Evolutionary conservation across 1,140 invertebrate species (phyloP).

Genomic region (Eubasilissa regina): DNA sequence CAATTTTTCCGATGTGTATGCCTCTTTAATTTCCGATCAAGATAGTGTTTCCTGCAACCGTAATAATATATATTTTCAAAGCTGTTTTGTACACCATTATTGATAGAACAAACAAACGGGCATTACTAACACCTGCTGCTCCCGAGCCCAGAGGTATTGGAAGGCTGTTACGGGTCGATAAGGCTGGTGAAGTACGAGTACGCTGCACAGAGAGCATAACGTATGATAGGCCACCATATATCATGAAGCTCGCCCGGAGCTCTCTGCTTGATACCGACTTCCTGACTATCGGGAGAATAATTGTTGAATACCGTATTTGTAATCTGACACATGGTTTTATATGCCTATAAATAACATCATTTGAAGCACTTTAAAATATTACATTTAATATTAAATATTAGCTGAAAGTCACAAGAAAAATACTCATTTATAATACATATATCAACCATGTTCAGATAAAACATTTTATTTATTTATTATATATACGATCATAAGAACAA

Average conservation of each 20-base stretch:
- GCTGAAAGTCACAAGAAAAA: too few relatives aligned
- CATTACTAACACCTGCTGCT: conserved; percentile 7
- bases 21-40: too few relatives aligned
- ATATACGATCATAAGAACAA: too few relatives aligned
- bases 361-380: too few relatives aligned
- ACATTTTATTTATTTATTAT: too few relatives aligned
- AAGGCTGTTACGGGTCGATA: conserved; percentile 10
- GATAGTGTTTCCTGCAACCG: too few relatives aligned
- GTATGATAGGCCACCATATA: neutral
- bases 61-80: too few relatives aligned
- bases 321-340: conserved; percentile 8
- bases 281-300: conserved; percentile 1
- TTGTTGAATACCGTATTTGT: neutral
- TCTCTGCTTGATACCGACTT: neutral
- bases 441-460: too few relatives aligned
- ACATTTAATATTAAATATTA: too few relatives aligned
- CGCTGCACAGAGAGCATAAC: neutral
- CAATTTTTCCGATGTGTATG: too few relatives aligned
- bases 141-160: neutral
- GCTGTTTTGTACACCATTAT: neutral
- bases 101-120: conserved; percentile 20
- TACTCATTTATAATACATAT: too few relatives aligned
- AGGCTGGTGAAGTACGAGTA: conserved; percentile 1
- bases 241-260: neutral
- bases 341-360: too few relatives aligned